Percentiles rank a stretch among this genome's conserved stretches.
phyloP scores from a whole-genome alignment of 1,140 invertebrate species.

The Subanguina moxae region DNA sequence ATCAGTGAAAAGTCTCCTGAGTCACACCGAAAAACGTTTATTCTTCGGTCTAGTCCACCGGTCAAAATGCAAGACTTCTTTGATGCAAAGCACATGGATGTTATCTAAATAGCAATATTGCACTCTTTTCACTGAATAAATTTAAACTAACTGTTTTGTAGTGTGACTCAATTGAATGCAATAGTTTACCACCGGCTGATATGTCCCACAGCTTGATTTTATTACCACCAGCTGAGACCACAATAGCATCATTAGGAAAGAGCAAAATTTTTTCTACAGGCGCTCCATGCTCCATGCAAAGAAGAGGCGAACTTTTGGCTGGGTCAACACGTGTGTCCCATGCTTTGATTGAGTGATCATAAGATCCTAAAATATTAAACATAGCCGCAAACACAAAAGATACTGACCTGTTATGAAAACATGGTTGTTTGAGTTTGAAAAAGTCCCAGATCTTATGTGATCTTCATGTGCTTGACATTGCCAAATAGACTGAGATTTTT shows the following conservation, averaged over 20 bases:
- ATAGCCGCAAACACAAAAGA: too few species aligned
- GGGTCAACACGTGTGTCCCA: slow-evolving; percentile 72
- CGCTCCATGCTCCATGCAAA: slow-evolving; percentile 78
- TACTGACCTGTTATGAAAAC: slow-evolving; percentile 41
- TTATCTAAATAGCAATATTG: slow-evolving; percentile 39
- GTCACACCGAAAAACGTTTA: slow-evolving; percentile 80
- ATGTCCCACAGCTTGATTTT: slow-evolving; percentile 90
- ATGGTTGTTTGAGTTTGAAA: slow-evolving; percentile 17
- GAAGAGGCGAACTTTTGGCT: slow-evolving; percentile 63
- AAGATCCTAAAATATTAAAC: too few species aligned
- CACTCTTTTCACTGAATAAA: neutral
- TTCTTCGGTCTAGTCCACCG: slow-evolving; percentile 80
- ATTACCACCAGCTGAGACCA: slow-evolving; percentile 83
- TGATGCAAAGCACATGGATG: slow-evolving; percentile 66
- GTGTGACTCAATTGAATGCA: slow-evolving; percentile 72
- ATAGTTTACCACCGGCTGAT: slow-evolving; percentile 75
- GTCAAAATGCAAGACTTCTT: slow-evolving; percentile 78
- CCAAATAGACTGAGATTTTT: slow-evolving; percentile 20
- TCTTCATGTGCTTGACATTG: slow-evolving; percentile 16
- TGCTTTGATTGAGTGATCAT: slow-evolving; percentile 83
- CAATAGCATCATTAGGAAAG: slow-evolving; percentile 80
- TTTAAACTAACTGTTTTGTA: slow-evolving; percentile 76
- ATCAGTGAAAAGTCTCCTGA: slow-evolving; percentile 78
- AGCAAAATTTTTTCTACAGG: slow-evolving; percentile 86
- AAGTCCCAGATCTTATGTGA: slow-evolving; percentile 32